These are phyloP conservation scores for Phasianus colchicus DNA, from an alignment of 2,113 vertebrate species.

Conservation along the genomic window DNA sequence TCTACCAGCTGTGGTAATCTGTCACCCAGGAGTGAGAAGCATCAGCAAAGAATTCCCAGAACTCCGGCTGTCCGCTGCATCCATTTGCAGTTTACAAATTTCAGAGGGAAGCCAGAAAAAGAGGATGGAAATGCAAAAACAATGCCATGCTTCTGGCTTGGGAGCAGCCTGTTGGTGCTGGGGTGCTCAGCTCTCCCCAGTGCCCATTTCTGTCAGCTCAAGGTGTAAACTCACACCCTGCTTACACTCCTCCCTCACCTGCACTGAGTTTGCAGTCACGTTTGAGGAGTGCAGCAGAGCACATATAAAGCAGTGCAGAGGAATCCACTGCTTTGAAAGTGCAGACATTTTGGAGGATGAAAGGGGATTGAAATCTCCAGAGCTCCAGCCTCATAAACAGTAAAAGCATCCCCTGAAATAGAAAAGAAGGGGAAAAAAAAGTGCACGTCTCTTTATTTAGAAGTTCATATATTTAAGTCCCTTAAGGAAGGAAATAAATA, in stretches of 20 bases:
- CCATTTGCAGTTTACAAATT: neutral
- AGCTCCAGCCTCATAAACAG: neutral
- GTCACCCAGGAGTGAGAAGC: neutral
- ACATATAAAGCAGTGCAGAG: neutral
- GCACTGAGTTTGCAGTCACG: neutral
- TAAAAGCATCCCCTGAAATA: neutral
- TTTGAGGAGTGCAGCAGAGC: neutral
- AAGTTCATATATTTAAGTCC: slow-evolving; percentile 6
- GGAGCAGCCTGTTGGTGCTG: neutral
- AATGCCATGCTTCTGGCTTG: neutral
- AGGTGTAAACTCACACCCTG: neutral
- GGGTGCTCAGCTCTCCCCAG: neutral
- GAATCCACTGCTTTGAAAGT: slow-evolving; percentile 29
- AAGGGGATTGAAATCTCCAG: slow-evolving; percentile 31
- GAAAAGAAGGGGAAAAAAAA: neutral
- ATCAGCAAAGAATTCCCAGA: neutral
- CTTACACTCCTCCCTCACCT: neutral
- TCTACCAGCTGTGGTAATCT: neutral
- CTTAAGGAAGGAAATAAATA: slow-evolving; percentile 23
- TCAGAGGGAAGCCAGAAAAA: neutral
- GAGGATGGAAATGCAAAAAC: neutral
- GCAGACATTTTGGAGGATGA: slow-evolving; percentile 19
- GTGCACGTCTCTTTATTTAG: neutral
- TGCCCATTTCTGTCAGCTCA: neutral
- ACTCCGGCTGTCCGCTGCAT: neutral